A percentile compares a stretch with the other conserved stretches of the same genome.
Conservation (phyloP, 2,888 invertebrate species). For the Syritta pipiens region DNA sequence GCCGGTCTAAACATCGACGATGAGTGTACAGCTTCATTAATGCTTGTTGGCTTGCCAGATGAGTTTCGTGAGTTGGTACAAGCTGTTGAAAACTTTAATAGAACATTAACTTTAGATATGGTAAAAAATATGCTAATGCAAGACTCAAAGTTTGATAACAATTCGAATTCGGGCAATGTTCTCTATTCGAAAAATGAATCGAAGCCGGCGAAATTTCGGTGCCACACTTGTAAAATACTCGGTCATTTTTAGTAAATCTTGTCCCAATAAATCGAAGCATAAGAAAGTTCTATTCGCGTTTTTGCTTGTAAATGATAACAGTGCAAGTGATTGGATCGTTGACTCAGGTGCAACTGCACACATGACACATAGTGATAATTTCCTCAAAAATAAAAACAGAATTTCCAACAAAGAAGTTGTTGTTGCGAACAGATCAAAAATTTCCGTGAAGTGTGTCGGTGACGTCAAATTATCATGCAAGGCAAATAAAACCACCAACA, state of each 20-base stretch:
- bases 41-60: conserved; percentile 61
- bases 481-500: not conserved
- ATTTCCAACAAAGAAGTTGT: not conserved
- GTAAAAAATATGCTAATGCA: conserved; percentile 61
- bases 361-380: not conserved
- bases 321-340: not conserved
- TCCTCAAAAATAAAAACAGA: not conserved
- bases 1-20: conserved; percentile 54
- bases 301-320: not conserved
- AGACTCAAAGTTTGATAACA: conserved; percentile 60
- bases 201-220: not conserved
- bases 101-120: conserved; percentile 33
- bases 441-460: not conserved
- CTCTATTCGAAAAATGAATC: not conserved
- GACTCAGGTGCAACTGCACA: not conserved
- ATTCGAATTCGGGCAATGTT: not conserved
- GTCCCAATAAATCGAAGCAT: not conserved
- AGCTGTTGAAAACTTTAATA: conserved; percentile 49
- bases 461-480: not conserved
- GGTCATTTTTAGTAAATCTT: not conserved
- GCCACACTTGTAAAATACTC: not conserved
- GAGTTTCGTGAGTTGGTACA: conserved; percentile 45
- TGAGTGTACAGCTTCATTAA: conserved; percentile 53
- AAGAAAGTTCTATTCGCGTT: not conserved
- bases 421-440: not conserved